Evolutionary conservation across 1,140 invertebrate species (phyloP).

Genomic region (Solen grandis): DNA sequence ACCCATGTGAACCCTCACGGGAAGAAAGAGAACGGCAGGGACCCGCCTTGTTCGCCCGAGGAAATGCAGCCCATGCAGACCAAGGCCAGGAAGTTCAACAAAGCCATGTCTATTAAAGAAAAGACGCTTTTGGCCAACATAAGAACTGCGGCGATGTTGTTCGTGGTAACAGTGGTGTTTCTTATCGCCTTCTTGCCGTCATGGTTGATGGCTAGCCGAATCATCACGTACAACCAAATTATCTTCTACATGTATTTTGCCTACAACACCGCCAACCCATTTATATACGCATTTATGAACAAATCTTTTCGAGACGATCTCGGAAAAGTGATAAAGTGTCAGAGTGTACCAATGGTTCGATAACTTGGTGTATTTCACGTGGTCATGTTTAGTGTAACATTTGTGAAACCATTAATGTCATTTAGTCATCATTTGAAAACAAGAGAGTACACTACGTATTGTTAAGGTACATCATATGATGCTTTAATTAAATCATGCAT

Average conservation of each 20-base stretch:
- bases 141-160: slow-evolving; percentile 76
- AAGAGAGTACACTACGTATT: too few species aligned
- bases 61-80: slow-evolving; percentile 32
- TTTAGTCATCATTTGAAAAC: too few species aligned
- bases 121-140: slow-evolving; percentile 73
- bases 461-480: too few species aligned
- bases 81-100: slow-evolving; percentile 1
- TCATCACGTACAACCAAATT: slow-evolving; percentile 63
- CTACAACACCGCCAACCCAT: slow-evolving; percentile 75
- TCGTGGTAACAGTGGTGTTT: slow-evolving; percentile 76
- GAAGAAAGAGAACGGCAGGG: slow-evolving; percentile 13
- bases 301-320: slow-evolving; percentile 73
- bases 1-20: slow-evolving; percentile 49
- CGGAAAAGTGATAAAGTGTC: slow-evolving; percentile 64
- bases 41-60: background rate
- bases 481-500: too few species aligned
- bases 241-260: slow-evolving; percentile 76
- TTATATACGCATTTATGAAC: slow-evolving; percentile 79
- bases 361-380: too few species aligned
- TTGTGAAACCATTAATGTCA: too few species aligned
- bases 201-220: slow-evolving; percentile 68
- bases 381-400: too few species aligned
- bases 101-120: slow-evolving; percentile 54
- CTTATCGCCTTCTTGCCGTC: slow-evolving; percentile 74
- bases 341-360: slow-evolving; percentile 43